Evolutionary conservation across 2,888 invertebrate genomes (phyloP).

Genomic region (Sabatieria punctata): DNA sequence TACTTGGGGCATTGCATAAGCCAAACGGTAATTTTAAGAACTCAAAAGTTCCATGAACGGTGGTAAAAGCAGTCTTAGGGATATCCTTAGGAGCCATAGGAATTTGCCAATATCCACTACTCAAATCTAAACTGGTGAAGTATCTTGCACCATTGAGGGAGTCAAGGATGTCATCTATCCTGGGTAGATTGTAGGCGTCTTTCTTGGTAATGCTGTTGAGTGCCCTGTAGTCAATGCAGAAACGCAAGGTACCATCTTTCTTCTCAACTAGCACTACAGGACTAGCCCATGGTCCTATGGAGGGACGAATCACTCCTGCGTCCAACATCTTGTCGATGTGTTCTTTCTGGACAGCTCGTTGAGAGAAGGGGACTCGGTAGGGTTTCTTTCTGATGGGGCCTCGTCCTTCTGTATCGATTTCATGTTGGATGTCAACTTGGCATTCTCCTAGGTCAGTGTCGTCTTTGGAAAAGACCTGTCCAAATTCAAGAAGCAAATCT

Average conservation of each 20-base stretch:
- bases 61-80: constrained; percentile 16
- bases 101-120: constrained; percentile 13
- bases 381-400: not conserved
- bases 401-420: not conserved
- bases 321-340: not conserved
- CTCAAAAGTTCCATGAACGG: constrained; percentile 14
- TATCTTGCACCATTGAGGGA: constrained; percentile 6
- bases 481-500: no score
- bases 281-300: constrained; percentile 24
- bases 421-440: not conserved
- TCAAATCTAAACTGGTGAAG: constrained; percentile 12
- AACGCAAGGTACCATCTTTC: constrained; percentile 16
- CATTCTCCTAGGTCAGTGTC: no score
- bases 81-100: constrained; percentile 9
- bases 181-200: constrained; percentile 11
- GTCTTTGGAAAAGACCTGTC: no score
- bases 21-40: constrained; percentile 20
- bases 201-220: constrained; percentile 12
- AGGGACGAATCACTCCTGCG: constrained; percentile 13
- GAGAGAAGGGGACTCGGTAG: not conserved
- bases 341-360: not conserved
- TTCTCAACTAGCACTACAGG: constrained; percentile 28
- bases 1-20: constrained; percentile 15
- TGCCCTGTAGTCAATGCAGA: constrained; percentile 15
- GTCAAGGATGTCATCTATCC: constrained; percentile 9